These are phyloP conservation scores for Crotophaga sulcirostris DNA, from an alignment of 2,113 vertebrate species.

Conservation along the genomic window DNA sequence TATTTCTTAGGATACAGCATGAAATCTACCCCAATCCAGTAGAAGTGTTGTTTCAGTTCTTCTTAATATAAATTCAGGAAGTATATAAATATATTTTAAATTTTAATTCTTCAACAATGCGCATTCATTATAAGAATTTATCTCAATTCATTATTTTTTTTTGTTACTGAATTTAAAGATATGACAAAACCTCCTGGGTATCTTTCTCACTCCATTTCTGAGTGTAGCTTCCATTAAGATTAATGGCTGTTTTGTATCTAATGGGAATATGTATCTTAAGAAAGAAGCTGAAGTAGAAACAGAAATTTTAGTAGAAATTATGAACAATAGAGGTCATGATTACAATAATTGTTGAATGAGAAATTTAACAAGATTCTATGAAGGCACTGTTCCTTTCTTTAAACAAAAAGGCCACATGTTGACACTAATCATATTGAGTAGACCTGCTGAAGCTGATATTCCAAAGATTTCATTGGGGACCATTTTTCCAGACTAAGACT, in stretches of 20 bases:
- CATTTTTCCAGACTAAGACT: slow-evolving; percentile 9
- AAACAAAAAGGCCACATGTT: slow-evolving; percentile 56
- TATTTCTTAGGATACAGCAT: not conserved
- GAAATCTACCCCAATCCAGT: not conserved
- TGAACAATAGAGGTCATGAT: slow-evolving; percentile 58
- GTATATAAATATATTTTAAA: slow-evolving; percentile 55
- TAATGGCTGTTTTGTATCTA: slow-evolving; percentile 53
- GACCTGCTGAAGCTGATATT: slow-evolving; percentile 45
- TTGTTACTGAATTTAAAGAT: slow-evolving; percentile 46
- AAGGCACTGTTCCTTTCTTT: slow-evolving; percentile 29
- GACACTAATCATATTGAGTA: slow-evolving; percentile 44
- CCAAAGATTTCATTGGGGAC: slow-evolving; percentile 48
- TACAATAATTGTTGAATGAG: slow-evolving; percentile 58
- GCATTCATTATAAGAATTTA: slow-evolving; percentile 52
- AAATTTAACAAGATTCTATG: slow-evolving; percentile 42
- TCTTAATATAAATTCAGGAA: slow-evolving; percentile 36
- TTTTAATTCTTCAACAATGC: slow-evolving; percentile 53
- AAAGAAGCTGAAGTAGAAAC: slow-evolving; percentile 42
- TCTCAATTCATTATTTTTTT: slow-evolving; percentile 26
- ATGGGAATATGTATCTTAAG: slow-evolving; percentile 58
- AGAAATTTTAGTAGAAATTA: slow-evolving; percentile 53
- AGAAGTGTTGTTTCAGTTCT: slow-evolving; percentile 25
- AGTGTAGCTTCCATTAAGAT: slow-evolving; percentile 55
- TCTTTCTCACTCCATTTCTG: slow-evolving; percentile 37
- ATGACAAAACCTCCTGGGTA: slow-evolving; percentile 33